These are phyloP conservation scores for Eupithecia exiguata DNA, from an alignment of 2,888 invertebrate species.

Conservation along the genomic window DNA sequence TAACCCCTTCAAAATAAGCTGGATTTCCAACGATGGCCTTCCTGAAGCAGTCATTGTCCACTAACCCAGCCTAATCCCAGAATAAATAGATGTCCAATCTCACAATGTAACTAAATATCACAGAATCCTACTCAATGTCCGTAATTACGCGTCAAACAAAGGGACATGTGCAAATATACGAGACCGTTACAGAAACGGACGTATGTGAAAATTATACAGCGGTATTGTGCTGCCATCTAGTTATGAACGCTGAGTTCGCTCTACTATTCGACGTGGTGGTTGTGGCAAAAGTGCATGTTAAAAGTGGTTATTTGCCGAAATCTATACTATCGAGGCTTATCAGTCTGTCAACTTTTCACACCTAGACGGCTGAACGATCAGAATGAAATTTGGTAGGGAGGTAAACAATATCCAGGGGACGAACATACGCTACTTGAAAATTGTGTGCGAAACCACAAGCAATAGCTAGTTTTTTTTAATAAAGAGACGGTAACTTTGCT, in stretches of 20 bases:
- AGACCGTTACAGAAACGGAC: conserved; percentile 73
- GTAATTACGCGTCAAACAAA: conserved; percentile 37
- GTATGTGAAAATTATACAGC: conserved; percentile 81
- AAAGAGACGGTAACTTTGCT: no score
- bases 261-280: neutral
- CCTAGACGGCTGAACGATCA: no score
- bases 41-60: neutral
- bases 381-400: no score
- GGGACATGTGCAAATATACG: conserved; percentile 69
- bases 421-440: no score
- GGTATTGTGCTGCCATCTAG: conserved; percentile 50
- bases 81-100: conserved; percentile 30
- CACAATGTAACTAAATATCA: conserved; percentile 34
- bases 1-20: neutral
- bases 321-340: no score
- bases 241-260: conserved; percentile 43
- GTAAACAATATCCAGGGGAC: no score
- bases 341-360: no score
- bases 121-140: conserved; percentile 33
- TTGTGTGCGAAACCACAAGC: no score
- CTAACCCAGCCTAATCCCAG: conserved; percentile 12
- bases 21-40: neutral
- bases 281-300: no score
- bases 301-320: no score
- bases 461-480: no score